Evolutionary conservation across 2,888 invertebrate species (phyloP).

Genomic region (Drosophila kuntzei): DNA sequence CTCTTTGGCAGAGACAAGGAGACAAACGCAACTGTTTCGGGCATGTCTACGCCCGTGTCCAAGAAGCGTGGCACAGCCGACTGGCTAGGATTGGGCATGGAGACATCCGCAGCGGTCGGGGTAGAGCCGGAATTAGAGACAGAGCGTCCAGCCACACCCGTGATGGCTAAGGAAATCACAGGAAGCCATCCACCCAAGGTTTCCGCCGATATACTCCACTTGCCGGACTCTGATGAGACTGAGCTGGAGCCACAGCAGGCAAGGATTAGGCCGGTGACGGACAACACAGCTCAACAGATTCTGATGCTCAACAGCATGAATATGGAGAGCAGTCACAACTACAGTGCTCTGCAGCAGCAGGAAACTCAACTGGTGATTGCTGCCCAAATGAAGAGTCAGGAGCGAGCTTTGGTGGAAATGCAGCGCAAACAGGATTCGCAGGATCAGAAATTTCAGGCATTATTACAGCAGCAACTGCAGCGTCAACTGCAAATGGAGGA

Average conservation of each 20-base stretch:
- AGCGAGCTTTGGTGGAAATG: conserved; percentile 83
- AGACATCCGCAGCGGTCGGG: conserved; percentile 44
- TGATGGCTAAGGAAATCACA: conserved; percentile 26
- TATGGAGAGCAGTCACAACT: conserved; percentile 78
- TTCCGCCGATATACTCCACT: conserved; percentile 51
- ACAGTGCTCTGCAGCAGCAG: conserved; percentile 83
- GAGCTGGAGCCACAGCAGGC: conserved; percentile 26
- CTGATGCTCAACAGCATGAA: conserved; percentile 77
- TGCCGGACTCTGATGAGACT: conserved; percentile 48
- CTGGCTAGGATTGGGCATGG: conserved; percentile 83
- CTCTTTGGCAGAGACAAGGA: conserved; percentile 73
- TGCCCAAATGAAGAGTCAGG: conserved; percentile 84
- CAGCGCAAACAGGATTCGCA: conserved; percentile 84
- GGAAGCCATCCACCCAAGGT: conserved; percentile 22
- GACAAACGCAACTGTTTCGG: conserved; percentile 53
- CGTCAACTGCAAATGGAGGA: conserved; percentile 84
- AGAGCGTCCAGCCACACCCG: conserved; percentile 24
- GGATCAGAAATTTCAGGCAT: conserved; percentile 82
- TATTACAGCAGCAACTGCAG: conserved; percentile 83
- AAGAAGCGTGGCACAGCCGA: conserved; percentile 81
- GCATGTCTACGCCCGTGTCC: conserved; percentile 75
- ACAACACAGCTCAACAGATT: conserved; percentile 69
- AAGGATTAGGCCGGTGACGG: neutral
- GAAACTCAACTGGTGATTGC: conserved; percentile 83
- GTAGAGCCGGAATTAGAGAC: conserved; percentile 5